Base-by-base conservation (phyloP, 1,140 invertebrate genomes). In the Nephila pilipes region DNA sequence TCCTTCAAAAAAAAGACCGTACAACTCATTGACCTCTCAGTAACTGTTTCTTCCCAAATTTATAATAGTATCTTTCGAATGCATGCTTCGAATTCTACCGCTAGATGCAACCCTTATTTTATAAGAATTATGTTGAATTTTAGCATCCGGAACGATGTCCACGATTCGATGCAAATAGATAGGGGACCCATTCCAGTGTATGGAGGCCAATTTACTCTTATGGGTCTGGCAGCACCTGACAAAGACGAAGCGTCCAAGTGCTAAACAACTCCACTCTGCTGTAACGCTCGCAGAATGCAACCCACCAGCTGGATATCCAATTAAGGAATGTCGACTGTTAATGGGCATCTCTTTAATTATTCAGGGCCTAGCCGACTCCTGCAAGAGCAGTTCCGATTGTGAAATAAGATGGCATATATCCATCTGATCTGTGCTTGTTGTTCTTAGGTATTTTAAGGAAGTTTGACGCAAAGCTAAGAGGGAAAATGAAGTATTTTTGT, bases 261-360 rank as follows among this genome's bases (percentile, higher is more conserved):
- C 55, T 36, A 22, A 85, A 54, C 81, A 85, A 54, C 25, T 57
- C 10, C 54, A n/a, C 36, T 2, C n/a, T 32, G 65, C 57, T 29
- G 54, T 32, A 29, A 60, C 54, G 57, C 57, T 29, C 29, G 0
- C 12, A 18, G 25, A 55, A 60, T 29, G 29, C 65, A 18, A 4
- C 25, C n/a, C 22, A 20, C 6, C 46, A 36, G 36, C 29, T 5
- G n/a, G 65, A 75, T 75, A 75, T 75, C 65, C 65, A 75, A 75
- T 75, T 75, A 75, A 36, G 65, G 65, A 75, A 32, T 75, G 65
- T 29, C 65, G 65, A 75, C 65, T 75, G 65, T 75, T 75, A 75
- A 75, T 75, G 65, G 65, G 8, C 29, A 32, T 29, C 65, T 75
- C 65, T 32, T 36, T 75, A 75, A 75, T 75, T 75, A 75, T 75